Conservation (phyloP, 2,797 vertebrate species). For the Poecilia wingei region DNA sequence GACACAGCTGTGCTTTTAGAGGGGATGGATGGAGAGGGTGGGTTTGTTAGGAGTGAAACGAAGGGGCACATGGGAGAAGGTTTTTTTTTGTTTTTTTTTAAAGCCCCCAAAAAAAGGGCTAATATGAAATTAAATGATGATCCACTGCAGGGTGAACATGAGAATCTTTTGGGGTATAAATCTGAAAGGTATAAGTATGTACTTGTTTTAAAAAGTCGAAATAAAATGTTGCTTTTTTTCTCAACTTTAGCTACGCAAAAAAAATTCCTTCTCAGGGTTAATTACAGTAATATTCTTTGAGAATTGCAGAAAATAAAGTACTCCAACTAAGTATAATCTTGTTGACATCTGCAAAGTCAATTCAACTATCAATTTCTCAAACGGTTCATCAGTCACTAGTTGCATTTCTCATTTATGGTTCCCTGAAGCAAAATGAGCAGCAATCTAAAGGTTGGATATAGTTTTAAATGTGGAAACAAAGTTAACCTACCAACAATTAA, state of each 20-base stretch:
- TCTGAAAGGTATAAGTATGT: not conserved
- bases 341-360: not conserved
- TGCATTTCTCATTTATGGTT: not conserved
- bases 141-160: not conserved
- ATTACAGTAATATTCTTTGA: not conserved
- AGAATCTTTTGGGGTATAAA: not conserved
- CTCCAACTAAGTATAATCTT: not conserved
- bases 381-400: not conserved
- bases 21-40: constrained; percentile 4
- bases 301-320: not conserved
- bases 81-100: not conserved
- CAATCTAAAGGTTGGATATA: not conserved
- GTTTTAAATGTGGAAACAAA: not conserved
- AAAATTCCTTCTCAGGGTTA: not conserved
- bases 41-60: not conserved
- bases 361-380: not conserved
- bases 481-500: not conserved
- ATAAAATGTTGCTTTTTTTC: not conserved
- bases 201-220: not conserved
- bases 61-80: not conserved
- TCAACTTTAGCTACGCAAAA: not conserved
- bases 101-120: not conserved
- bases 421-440: not conserved
- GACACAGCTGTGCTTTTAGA: constrained; percentile 20
- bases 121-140: not conserved